phyloP scores from a whole-genome alignment of 2,113 vertebrate genomes.

The Halichoerus grypus region DNA sequence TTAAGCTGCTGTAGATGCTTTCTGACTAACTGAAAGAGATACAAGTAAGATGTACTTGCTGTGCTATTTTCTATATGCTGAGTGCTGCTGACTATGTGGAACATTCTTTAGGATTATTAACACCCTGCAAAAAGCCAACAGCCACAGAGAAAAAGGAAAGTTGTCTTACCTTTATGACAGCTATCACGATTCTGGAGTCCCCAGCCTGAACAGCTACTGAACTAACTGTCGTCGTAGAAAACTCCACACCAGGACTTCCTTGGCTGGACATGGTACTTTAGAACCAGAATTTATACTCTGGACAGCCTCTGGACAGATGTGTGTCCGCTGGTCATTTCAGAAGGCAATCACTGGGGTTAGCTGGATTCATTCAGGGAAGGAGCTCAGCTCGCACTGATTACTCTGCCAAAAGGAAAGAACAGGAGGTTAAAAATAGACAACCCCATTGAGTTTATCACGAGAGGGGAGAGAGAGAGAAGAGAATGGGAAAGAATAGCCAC shows the following conservation, averaged over 20 bases:
- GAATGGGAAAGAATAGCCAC: constrained; percentile 86
- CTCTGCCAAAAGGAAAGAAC: constrained; percentile 90
- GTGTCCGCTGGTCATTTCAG: constrained; percentile 73
- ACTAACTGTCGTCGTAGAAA: constrained; percentile 91
- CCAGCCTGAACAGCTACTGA: constrained; percentile 93
- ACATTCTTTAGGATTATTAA: neutral
- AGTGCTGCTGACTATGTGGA: neutral
- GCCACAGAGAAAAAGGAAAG: neutral
- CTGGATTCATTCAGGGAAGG: constrained; percentile 86
- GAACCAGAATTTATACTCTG: constrained; percentile 60
- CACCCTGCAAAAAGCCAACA: neutral
- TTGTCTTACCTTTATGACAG: constrained; percentile 92
- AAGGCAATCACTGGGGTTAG: constrained; percentile 68
- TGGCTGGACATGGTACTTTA: constrained; percentile 86
- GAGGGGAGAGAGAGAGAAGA: constrained; percentile 75
- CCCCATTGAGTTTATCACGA: constrained; percentile 92
- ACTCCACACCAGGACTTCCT: constrained; percentile 74
- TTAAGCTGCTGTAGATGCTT: neutral
- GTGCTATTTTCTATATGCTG: neutral
- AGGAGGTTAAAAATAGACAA: constrained; percentile 94
- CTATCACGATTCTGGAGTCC: constrained; percentile 89
- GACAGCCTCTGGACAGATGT: neutral
- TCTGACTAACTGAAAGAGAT: constrained; percentile 30
- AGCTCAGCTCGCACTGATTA: constrained; percentile 85
- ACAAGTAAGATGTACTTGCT: neutral